Conservation (phyloP, 2,113 vertebrate genomes). For the Tetrao urogallus region DNA sequence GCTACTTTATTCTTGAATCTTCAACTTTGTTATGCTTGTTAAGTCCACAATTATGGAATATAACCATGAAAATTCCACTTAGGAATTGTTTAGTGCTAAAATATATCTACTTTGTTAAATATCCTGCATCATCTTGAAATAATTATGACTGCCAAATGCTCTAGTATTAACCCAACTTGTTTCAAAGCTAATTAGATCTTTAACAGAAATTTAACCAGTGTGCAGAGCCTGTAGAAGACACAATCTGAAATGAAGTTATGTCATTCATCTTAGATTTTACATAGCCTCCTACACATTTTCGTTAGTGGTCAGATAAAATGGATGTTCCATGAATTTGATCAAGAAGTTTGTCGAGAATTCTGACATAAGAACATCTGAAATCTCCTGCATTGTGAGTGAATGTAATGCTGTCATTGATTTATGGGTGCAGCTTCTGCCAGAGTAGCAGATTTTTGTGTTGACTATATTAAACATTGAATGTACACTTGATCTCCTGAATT, state of each 20-base stretch:
- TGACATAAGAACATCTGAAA: not conserved
- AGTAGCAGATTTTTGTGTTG: not conserved
- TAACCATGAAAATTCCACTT: slow-evolving; percentile 42
- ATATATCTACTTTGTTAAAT: not conserved
- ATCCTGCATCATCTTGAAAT: not conserved
- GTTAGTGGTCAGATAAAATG: not conserved
- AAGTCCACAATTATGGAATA: slow-evolving; percentile 15
- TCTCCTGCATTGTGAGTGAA: rapidly evolving
- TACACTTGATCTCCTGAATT: not conserved
- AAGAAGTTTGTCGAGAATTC: not conserved
- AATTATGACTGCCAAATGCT: not conserved
- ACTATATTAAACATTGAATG: not conserved
- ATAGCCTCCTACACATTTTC: not conserved
- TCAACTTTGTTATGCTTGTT: not conserved
- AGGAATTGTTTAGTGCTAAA: not conserved
- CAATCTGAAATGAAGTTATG: not conserved
- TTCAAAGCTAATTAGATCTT: not conserved
- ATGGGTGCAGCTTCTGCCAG: not conserved
- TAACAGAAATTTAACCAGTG: not conserved
- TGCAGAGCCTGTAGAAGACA: not conserved
- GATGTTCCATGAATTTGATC: not conserved
- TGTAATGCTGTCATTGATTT: not conserved
- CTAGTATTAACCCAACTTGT: not conserved
- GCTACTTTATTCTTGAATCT: not conserved
- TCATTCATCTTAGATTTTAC: not conserved